These are phyloP conservation scores for Heptascelio sp. DNA, from an alignment of 2,888 invertebrate genomes.

Conservation along the genomic window DNA sequence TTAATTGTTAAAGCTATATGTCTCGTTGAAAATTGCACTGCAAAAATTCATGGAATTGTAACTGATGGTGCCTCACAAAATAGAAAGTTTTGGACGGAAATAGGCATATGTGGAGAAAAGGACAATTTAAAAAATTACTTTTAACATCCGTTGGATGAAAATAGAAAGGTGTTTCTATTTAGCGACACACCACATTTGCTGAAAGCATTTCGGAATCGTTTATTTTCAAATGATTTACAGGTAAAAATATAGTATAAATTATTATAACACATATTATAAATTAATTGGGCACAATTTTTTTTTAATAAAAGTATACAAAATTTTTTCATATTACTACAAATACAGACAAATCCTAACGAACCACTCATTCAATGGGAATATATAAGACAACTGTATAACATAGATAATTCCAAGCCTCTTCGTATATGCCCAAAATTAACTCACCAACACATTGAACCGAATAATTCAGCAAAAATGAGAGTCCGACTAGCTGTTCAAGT, in stretches of 20 bases:
- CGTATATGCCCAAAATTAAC: conserved; percentile 46
- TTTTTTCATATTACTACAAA: not conserved
- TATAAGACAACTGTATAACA: conserved; percentile 30
- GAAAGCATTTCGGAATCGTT: conserved; percentile 41
- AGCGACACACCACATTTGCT: conserved; percentile 68
- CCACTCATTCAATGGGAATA: conserved; percentile 43
- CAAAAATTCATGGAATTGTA: conserved; percentile 62
- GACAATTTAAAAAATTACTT: conserved; percentile 38
- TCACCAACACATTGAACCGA: conserved; percentile 17
- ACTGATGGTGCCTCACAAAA: conserved; percentile 64
- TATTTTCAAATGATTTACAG: not conserved
- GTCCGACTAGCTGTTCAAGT: conserved; percentile 57
- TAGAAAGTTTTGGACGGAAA: conserved; percentile 58
- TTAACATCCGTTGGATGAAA: conserved; percentile 58
- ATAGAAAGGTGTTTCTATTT: conserved; percentile 58
- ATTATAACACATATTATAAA: not conserved
- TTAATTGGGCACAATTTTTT: not conserved
- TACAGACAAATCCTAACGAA: conserved; percentile 34
- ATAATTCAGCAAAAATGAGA: conserved; percentile 52
- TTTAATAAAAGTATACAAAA: not conserved
- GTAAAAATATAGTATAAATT: conserved; percentile 1
- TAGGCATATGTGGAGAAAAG: conserved; percentile 54
- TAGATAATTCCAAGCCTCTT: conserved; percentile 2
- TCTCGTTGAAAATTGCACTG: conserved; percentile 57
- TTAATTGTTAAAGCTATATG: conserved; percentile 57